These are phyloP conservation scores for Morone saxatilis DNA, from an alignment of 2,113 vertebrate species.

Conservation along the genomic window DNA sequence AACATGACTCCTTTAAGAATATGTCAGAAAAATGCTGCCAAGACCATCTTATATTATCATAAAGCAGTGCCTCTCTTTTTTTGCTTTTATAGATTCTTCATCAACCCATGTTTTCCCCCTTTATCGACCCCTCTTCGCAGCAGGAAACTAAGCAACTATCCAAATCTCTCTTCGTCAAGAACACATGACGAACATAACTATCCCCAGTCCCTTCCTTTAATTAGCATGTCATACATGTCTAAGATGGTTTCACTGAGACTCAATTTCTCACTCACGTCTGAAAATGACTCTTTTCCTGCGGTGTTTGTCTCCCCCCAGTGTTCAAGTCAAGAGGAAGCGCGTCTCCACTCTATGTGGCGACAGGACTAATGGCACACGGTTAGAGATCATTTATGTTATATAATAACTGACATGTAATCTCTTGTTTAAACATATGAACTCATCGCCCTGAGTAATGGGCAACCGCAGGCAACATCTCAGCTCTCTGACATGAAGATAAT, in stretches of 20 bases:
- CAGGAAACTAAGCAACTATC: background rate
- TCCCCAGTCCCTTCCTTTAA: slow-evolving; percentile 6
- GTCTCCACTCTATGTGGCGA: background rate
- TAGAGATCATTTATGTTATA: slow-evolving; percentile 41
- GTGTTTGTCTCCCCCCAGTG: slow-evolving; percentile 75
- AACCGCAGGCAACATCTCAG: slow-evolving; percentile 22
- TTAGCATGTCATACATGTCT: slow-evolving; percentile 37
- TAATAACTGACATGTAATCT: slow-evolving; percentile 30
- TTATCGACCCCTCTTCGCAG: background rate
- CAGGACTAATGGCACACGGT: background rate
- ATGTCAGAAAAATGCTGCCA: background rate
- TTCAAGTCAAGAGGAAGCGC: background rate
- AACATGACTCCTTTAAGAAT: background rate
- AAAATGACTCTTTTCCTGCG: background rate
- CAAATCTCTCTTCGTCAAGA: background rate
- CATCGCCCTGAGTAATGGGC: background rate
- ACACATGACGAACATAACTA: slow-evolving; percentile 6
- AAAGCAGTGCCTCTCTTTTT: background rate
- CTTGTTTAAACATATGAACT: slow-evolving; percentile 7
- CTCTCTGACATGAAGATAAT: background rate
- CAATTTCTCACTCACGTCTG: background rate
- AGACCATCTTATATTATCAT: background rate
- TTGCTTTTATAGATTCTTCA: background rate
- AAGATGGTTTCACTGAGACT: slow-evolving; percentile 46
- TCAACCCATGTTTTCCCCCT: background rate